A percentile compares a stretch with the other conserved stretches of the same genome.
phyloP scores from a whole-genome alignment of 2,113 vertebrate genomes.

The Otis tarda region DNA sequence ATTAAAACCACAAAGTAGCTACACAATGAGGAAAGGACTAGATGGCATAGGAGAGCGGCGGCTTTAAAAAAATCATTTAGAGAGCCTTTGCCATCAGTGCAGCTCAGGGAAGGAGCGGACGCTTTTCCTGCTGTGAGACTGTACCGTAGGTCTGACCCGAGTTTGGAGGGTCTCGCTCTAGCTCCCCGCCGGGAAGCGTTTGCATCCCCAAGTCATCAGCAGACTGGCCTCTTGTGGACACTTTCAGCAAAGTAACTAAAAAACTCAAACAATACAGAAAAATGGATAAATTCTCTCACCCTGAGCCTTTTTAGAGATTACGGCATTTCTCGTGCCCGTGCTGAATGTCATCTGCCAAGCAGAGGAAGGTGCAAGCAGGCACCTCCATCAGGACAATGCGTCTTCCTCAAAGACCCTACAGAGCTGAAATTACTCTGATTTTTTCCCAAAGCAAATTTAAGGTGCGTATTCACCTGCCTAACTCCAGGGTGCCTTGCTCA shows the following conservation, averaged over 20 bases:
- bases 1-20: conserved; percentile 53
- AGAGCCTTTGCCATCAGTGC: background rate
- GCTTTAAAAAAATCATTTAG: background rate
- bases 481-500: background rate
- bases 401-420: background rate
- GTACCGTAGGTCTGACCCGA: rapidly evolving
- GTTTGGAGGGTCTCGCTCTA: background rate
- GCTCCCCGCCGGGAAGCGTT: background rate
- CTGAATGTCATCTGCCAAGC: background rate
- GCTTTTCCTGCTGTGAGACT: background rate
- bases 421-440: background rate
- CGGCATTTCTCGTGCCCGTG: rapidly evolving
- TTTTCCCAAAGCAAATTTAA: background rate
- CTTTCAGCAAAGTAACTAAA: conserved; percentile 28
- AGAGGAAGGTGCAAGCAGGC: background rate
- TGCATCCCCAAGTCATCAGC: background rate
- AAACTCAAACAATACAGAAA: background rate
- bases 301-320: background rate
- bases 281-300: background rate
- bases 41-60: background rate
- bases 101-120: background rate
- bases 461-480: background rate
- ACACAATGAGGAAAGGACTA: background rate
- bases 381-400: background rate
- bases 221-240: conserved; percentile 45